These are phyloP conservation scores for Poecilia latipinna DNA, from an alignment of 2,113 vertebrate species.

Conservation along the genomic window DNA sequence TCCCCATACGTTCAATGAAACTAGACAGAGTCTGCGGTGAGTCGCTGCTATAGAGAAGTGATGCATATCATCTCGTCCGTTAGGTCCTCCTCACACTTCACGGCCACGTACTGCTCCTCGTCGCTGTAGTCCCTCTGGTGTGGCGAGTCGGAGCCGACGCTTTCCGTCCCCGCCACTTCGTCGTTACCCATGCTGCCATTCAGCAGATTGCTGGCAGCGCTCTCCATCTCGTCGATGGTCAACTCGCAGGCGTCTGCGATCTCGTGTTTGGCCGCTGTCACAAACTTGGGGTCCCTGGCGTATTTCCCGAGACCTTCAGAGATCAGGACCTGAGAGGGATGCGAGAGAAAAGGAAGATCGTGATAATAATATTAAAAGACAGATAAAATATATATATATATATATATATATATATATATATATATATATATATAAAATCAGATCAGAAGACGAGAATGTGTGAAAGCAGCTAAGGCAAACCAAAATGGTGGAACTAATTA, in stretches of 20 bases:
- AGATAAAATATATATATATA: background rate
- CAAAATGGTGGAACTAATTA: background rate
- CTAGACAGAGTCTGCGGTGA: slow-evolving; percentile 23
- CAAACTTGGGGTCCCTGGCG: slow-evolving; percentile 95
- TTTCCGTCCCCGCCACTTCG: slow-evolving; percentile 2
- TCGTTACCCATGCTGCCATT: slow-evolving; percentile 81
- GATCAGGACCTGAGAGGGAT: slow-evolving; percentile 87
- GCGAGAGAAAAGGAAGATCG: too few relatives aligned
- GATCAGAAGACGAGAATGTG: background rate
- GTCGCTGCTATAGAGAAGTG: slow-evolving; percentile 91
- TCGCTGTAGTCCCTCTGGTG: slow-evolving; percentile 88
- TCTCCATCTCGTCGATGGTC: slow-evolving; percentile 99
- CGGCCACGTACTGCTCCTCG: slow-evolving; percentile 85
- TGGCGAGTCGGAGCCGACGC: slow-evolving; percentile 71
- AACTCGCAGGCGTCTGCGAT: slow-evolving; percentile 96
- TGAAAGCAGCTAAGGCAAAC: too few relatives aligned
- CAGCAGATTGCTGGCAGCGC: slow-evolving; percentile 92
- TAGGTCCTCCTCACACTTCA: slow-evolving; percentile 92
- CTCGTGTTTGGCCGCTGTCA: slow-evolving; percentile 91
- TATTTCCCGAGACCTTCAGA: slow-evolving; percentile 94
- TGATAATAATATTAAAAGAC: background rate
- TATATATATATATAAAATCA: background rate
- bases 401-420: background rate
- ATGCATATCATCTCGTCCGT: slow-evolving; percentile 97
- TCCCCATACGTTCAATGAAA: slow-evolving; percentile 19